Evolutionary conservation across 2,113 vertebrate species (phyloP).

Genomic region (Corydoras maculifer): DNA sequence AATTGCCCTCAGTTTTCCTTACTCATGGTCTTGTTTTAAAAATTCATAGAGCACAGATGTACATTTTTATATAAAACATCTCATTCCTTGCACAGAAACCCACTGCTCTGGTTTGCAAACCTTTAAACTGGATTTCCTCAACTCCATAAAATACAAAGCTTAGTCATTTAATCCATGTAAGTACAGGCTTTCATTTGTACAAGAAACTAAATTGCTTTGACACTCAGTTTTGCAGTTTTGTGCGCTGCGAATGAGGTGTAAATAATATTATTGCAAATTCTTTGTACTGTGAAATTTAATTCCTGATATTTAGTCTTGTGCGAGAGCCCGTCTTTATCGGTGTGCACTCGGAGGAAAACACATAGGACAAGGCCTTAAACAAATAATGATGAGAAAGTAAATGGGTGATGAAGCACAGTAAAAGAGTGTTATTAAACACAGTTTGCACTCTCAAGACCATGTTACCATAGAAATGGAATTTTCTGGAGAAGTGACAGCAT

Average conservation of each 20-base stretch:
- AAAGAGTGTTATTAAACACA: slow-evolving; percentile 41
- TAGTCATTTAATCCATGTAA: not conserved
- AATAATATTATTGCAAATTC: slow-evolving; percentile 3
- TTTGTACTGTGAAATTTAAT: not conserved
- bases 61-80: too few species aligned
- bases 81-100: not conserved
- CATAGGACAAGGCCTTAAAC: slow-evolving; percentile 31
- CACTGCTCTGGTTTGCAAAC: not conserved
- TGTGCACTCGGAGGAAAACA: slow-evolving; percentile 10
- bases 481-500: slow-evolving; percentile 58
- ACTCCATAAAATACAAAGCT: not conserved
- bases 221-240: slow-evolving; percentile 7
- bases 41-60: too few species aligned
- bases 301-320: slow-evolving; percentile 4
- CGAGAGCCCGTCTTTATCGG: slow-evolving; percentile 16
- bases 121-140: not conserved
- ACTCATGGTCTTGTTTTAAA: too few species aligned
- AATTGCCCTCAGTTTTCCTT: too few species aligned
- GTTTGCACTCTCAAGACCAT: slow-evolving; percentile 37
- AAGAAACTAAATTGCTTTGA: slow-evolving; percentile 1
- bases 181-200: not conserved
- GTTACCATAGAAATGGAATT: slow-evolving; percentile 65
- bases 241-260: not conserved
- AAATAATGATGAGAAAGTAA: slow-evolving; percentile 40
- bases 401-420: slow-evolving; percentile 40